A percentile compares a stretch with the other conserved stretches of the same genome.
Conservation (phyloP, 2,797 vertebrate genomes). For the Spea hammondii region DNA sequence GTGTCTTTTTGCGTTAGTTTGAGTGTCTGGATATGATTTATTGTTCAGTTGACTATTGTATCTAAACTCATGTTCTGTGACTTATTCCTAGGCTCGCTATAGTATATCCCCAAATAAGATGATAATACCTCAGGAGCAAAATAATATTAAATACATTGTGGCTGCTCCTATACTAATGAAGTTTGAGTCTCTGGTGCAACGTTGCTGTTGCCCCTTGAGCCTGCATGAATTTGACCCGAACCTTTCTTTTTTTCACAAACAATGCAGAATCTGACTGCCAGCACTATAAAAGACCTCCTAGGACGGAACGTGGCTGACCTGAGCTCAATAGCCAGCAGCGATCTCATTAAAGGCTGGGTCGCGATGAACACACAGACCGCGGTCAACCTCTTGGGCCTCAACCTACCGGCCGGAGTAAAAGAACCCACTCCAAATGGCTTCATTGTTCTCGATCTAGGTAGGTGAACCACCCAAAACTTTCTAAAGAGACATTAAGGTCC, state of each 20-base stretch:
- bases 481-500: not conserved
- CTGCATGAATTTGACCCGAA: not conserved
- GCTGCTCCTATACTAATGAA: not conserved
- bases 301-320: slow-evolving; percentile 31
- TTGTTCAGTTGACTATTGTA: too few relatives aligned
- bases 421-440: slow-evolving; percentile 8
- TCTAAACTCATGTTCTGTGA: too few relatives aligned
- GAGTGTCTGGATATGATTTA: too few relatives aligned
- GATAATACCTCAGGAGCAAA: too few relatives aligned
- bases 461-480: not conserved
- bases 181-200: not conserved
- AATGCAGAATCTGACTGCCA: slow-evolving; percentile 13
- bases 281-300: slow-evolving; percentile 34
- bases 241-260: not conserved
- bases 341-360: slow-evolving; percentile 25
- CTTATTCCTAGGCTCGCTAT: too few relatives aligned
- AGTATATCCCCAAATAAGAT: too few relatives aligned
- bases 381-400: slow-evolving; percentile 27
- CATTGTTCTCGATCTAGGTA: not conserved
- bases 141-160: too few relatives aligned
- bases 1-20: too few relatives aligned
- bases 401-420: not conserved
- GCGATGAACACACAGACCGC: slow-evolving; percentile 10
- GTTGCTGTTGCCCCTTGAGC: not conserved
- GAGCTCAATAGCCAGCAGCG: not conserved